Conservation (phyloP, 2,888 invertebrate species). For the Pimpla rufipes region DNA sequence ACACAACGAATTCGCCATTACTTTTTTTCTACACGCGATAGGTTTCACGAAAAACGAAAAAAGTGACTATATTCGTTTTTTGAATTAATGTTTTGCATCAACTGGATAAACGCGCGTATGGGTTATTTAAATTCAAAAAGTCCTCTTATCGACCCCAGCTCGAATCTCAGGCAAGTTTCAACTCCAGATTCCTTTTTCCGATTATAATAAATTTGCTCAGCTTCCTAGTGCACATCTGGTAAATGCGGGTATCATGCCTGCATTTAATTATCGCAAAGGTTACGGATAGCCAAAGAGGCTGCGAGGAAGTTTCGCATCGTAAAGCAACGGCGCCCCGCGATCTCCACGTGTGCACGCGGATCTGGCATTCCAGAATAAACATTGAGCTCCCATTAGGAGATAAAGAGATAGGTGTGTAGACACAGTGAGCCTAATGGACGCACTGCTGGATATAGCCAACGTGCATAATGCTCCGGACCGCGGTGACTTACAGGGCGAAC, state of each 20-base stretch:
- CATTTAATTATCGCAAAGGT: not conserved
- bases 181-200: too few species aligned
- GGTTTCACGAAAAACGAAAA: too few species aligned
- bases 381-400: slow-evolving; percentile 38
- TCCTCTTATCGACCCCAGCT: too few species aligned
- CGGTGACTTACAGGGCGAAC: not conserved
- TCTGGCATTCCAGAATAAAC: slow-evolving; percentile 34
- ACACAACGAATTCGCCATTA: too few species aligned
- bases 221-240: slow-evolving; percentile 23
- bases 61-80: too few species aligned
- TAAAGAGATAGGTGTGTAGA: slow-evolving; percentile 33
- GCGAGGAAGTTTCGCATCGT: not conserved
- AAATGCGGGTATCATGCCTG: not conserved
- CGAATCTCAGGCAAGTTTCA: too few species aligned
- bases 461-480: slow-evolving; percentile 5
- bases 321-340: slow-evolving; percentile 21
- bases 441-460: not conserved
- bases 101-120: too few species aligned
- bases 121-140: too few species aligned
- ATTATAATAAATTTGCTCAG: not conserved
- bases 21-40: too few species aligned
- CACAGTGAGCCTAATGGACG: slow-evolving; percentile 19
- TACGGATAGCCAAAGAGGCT: not conserved
- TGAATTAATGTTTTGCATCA: too few species aligned
- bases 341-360: slow-evolving; percentile 42